A percentile compares a stretch with the other conserved stretches of the same genome.
Conservation (phyloP, 2,113 vertebrate genomes). For the Vombatus ursinus region DNA sequence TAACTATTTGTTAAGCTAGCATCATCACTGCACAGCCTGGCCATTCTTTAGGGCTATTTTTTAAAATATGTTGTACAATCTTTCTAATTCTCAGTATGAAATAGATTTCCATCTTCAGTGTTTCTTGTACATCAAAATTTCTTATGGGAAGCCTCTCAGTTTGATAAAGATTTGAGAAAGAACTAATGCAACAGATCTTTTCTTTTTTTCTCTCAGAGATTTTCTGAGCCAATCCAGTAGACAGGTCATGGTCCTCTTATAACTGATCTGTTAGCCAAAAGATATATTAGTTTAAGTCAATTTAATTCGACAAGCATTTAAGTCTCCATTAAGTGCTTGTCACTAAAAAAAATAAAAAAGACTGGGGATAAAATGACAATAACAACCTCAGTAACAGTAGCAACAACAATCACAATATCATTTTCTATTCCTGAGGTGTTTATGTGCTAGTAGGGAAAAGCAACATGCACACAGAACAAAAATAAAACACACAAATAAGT, state of each 20-base stretch:
- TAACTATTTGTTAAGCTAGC: not conserved
- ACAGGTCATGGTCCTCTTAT: not conserved
- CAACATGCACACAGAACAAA: not conserved
- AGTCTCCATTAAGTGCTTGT: not conserved
- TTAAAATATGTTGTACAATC: not conserved
- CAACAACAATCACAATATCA: not conserved
- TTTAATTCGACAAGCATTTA: not conserved
- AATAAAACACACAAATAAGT: not conserved
- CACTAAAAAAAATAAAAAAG: too few species aligned
- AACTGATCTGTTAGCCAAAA: not conserved
- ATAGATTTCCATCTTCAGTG: not conserved
- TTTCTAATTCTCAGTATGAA: not conserved
- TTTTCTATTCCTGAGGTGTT: not conserved
- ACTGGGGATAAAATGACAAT: not conserved
- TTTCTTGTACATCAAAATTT: not conserved
- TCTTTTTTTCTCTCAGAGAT: too few species aligned
- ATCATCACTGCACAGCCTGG: not conserved
- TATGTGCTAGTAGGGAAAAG: not conserved
- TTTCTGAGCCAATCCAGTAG: not conserved
- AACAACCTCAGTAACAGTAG: not conserved
- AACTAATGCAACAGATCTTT: not conserved
- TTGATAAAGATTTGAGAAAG: not conserved
- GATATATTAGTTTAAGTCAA: not conserved
- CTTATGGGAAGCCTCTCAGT: not conserved
- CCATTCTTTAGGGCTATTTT: not conserved